Evolutionary conservation across 2,797 vertebrate species (phyloP).

Genomic region (Tapirus indicus): DNA sequence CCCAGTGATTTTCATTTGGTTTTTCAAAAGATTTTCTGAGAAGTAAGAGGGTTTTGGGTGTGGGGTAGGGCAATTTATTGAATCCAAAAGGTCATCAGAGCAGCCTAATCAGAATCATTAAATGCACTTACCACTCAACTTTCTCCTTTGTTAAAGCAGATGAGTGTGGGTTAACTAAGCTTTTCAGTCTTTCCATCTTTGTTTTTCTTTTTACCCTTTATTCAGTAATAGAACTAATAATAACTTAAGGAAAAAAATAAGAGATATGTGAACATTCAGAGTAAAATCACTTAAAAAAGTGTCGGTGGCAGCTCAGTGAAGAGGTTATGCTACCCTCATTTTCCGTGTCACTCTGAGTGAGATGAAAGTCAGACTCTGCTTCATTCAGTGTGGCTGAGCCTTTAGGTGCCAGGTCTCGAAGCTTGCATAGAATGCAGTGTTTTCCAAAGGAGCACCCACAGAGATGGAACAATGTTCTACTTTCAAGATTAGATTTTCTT

Average conservation of each 20-base stretch:
- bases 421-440: neutral
- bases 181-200: constrained; percentile 31
- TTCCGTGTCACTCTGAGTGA: neutral
- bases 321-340: neutral
- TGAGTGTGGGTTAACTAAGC: constrained; percentile 54
- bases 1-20: neutral
- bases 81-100: neutral
- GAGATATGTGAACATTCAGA: neutral
- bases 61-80: neutral
- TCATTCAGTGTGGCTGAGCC: neutral
- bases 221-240: constrained; percentile 55
- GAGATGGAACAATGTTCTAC: neutral
- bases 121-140: neutral
- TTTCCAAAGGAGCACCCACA: neutral
- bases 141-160: neutral
- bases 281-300: constrained; percentile 58
- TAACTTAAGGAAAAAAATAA: constrained; percentile 25
- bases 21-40: neutral
- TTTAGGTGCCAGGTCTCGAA: neutral
- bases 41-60: neutral
- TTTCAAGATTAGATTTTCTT: constrained; percentile 58
- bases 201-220: neutral
- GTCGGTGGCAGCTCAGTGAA: neutral
- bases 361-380: constrained; percentile 35
- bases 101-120: neutral